phyloP scores from a whole-genome alignment of 2,797 vertebrate genomes.

The Sarcoramphus papa region DNA sequence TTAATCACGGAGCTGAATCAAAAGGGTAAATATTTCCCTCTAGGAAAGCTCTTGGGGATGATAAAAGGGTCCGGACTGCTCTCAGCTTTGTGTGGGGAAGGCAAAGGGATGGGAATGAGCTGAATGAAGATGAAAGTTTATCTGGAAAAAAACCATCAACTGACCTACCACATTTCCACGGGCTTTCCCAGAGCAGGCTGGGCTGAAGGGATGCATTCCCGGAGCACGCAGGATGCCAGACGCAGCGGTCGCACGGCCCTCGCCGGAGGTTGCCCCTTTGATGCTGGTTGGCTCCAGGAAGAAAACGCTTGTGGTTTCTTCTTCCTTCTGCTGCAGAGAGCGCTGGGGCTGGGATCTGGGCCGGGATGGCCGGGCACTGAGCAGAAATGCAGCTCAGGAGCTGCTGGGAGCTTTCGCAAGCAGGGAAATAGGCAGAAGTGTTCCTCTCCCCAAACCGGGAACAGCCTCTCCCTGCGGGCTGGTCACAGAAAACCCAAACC shows the following conservation, averaged over 20 bases:
- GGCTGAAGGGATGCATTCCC: neutral
- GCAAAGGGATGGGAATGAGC: neutral
- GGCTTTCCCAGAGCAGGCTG: neutral
- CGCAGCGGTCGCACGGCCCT: rapidly evolving
- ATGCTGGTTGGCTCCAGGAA: neutral
- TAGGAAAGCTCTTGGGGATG: neutral
- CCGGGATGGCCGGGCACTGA: neutral
- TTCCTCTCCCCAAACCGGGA: neutral
- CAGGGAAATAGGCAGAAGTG: neutral
- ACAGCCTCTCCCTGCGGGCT: neutral
- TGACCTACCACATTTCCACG: neutral
- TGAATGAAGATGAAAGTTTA: neutral
- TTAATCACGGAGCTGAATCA: neutral
- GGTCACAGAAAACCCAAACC: neutral
- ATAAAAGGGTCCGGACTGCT: neutral
- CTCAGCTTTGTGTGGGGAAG: neutral
- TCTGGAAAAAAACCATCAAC: neutral
- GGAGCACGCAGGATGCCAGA: neutral
- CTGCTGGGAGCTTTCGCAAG: neutral
- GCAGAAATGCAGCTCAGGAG: neutral
- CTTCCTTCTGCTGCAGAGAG: neutral
- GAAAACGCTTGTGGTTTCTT: neutral
- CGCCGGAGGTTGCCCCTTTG: neutral
- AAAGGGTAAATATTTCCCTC: neutral
- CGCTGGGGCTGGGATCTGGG: neutral